Evolutionary conservation across 2,888 invertebrate genomes (phyloP).

Genomic region (Cephus runcator): DNA sequence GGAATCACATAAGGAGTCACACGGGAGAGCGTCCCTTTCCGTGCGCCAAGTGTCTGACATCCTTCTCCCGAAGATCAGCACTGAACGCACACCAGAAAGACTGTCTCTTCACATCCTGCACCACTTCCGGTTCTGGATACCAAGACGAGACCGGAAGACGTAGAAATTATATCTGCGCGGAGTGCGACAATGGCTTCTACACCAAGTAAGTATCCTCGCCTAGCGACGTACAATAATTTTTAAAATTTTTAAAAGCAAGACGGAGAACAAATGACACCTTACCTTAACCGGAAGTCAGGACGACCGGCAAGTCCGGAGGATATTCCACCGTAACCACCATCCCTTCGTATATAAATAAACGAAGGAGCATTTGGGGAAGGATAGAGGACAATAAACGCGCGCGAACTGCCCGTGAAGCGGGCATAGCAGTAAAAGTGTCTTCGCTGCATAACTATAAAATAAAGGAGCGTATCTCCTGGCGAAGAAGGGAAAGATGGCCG

Average conservation of each 20-base stretch:
- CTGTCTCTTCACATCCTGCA: constrained; percentile 62
- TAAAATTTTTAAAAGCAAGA: background rate
- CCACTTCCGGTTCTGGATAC: background rate
- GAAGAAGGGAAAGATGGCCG: background rate
- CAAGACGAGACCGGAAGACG: constrained; percentile 23
- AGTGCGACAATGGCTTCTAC: constrained; percentile 60
- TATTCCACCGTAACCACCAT: background rate
- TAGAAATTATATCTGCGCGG: constrained; percentile 55
- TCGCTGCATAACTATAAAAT: constrained; percentile 59
- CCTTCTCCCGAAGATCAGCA: constrained; percentile 76
- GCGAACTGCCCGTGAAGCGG: constrained; percentile 44
- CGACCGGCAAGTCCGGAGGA: background rate
- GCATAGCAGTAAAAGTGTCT: constrained; percentile 55
- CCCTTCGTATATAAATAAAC: constrained; percentile 39
- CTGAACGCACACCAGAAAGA: constrained; percentile 71
- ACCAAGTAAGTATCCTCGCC: constrained; percentile 59
- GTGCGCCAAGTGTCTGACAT: constrained; percentile 72
- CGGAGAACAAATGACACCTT: background rate
- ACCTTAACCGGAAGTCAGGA: background rate
- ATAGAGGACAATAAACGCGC: constrained; percentile 50
- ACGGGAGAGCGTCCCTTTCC: constrained; percentile 79
- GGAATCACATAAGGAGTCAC: constrained; percentile 78
- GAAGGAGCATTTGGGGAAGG: constrained; percentile 42
- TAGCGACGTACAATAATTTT: background rate
- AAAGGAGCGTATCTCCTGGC: constrained; percentile 42